Conservation (phyloP, 1,140 invertebrate species). For the Melitaea cinxia region DNA sequence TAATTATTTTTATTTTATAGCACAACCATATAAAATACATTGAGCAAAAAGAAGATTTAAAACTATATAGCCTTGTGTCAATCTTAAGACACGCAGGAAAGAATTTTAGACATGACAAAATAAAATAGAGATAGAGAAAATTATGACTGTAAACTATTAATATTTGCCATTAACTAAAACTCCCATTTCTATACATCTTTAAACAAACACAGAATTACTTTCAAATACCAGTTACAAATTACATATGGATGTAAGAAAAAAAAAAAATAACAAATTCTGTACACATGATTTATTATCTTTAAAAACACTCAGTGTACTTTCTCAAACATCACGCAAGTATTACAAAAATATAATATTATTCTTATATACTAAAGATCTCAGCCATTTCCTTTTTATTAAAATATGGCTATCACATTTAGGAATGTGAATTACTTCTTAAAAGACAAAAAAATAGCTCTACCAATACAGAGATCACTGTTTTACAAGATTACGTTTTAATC, state of each 20-base stretch:
- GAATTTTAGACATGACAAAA: too few relatives aligned
- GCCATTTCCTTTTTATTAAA: conserved; percentile 6
- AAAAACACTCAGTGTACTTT: conserved; percentile 45
- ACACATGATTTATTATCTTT: conserved; percentile 40
- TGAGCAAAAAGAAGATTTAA: too few relatives aligned
- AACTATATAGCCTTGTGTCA: too few relatives aligned
- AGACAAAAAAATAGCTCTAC: conserved; percentile 20
- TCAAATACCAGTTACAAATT: neutral
- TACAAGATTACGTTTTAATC: conserved; percentile 8
- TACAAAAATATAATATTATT: conserved; percentile 37
- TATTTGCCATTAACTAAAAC: too few relatives aligned
- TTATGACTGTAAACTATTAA: too few relatives aligned
- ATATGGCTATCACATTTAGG: conserved; percentile 32
- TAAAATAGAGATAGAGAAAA: too few relatives aligned
- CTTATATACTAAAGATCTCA: conserved; percentile 12
- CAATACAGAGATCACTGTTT: conserved; percentile 32
- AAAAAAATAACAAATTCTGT: conserved; percentile 27
- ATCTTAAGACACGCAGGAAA: too few relatives aligned
- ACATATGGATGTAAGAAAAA: neutral
- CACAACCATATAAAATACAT: too few relatives aligned
- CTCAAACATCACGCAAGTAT: conserved; percentile 46
- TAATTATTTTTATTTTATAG: neutral
- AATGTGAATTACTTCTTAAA: conserved; percentile 31
- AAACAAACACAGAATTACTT: too few relatives aligned
- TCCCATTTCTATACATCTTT: too few relatives aligned